Conservation (phyloP, 2,113 vertebrate genomes). For the Myiozetetes cayanensis region DNA sequence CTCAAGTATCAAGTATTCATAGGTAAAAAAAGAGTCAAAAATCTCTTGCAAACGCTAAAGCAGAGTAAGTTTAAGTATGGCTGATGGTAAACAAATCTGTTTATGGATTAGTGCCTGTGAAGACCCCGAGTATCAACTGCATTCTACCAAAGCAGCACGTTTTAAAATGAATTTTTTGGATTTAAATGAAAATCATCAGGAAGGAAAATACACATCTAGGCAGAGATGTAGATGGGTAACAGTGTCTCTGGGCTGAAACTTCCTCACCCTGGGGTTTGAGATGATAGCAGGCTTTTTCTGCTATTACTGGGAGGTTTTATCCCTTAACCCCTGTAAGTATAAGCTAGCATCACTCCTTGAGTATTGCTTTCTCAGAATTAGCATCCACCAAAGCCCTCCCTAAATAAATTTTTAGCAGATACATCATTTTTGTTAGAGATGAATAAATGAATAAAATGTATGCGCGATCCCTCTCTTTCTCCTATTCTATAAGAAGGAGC, state of each 20-base stretch:
- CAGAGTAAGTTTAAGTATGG: neutral
- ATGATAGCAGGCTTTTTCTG: neutral
- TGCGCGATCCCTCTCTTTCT: neutral
- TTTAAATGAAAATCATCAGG: constrained; percentile 1
- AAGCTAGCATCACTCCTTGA: neutral
- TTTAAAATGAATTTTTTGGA: neutral
- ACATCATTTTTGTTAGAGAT: constrained; percentile 71
- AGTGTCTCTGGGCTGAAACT: neutral
- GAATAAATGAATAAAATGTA: constrained; percentile 78
- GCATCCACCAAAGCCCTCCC: constrained; percentile 45
- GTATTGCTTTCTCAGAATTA: constrained; percentile 42
- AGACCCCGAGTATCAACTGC: neutral
- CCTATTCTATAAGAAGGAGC: constrained; percentile 69
- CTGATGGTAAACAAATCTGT: neutral
- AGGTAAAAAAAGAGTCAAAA: neutral
- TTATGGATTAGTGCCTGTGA: constrained; percentile 27
- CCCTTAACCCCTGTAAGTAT: neutral
- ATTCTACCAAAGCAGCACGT: neutral
- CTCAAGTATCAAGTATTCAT: neutral
- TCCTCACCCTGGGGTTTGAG: neutral
- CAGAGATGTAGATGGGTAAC: neutral
- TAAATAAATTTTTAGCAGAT: constrained; percentile 76
- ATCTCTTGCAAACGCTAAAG: neutral
- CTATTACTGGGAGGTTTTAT: neutral
- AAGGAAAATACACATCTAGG: neutral